Evolutionary conservation across 2,797 vertebrate species (phyloP).

Genomic region (Halcyon chelicuti): DNA sequence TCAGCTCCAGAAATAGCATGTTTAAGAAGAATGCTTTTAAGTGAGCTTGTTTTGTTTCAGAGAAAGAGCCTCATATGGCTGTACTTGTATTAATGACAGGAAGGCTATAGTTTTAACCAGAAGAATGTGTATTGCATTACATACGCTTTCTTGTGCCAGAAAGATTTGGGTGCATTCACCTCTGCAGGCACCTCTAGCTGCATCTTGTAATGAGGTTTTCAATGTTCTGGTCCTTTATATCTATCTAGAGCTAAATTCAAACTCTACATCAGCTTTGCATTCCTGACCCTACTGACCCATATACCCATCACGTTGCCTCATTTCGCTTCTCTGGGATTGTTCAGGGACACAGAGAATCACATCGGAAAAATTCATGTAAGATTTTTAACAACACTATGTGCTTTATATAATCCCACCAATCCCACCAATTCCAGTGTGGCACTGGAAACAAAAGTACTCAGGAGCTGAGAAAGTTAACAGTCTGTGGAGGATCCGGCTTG

Average conservation of each 20-base stretch:
- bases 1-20: neutral
- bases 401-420: neutral
- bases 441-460: neutral
- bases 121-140: neutral
- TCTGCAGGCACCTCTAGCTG: neutral
- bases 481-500: neutral
- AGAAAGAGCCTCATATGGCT: neutral
- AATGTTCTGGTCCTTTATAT: neutral
- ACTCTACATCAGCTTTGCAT: neutral
- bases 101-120: neutral
- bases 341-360: neutral
- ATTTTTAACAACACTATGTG: neutral
- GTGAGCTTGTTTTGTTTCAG: neutral
- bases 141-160: neutral
- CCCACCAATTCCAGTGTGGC: no score
- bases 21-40: neutral
- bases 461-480: neutral
- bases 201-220: neutral
- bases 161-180: neutral
- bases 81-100: neutral
- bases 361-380: neutral
- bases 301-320: neutral
- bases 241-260: neutral
- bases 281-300: fast-evolving
- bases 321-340: neutral